phyloP scores from a whole-genome alignment of 2,888 invertebrate species.

The Amphiduros pacificus region DNA sequence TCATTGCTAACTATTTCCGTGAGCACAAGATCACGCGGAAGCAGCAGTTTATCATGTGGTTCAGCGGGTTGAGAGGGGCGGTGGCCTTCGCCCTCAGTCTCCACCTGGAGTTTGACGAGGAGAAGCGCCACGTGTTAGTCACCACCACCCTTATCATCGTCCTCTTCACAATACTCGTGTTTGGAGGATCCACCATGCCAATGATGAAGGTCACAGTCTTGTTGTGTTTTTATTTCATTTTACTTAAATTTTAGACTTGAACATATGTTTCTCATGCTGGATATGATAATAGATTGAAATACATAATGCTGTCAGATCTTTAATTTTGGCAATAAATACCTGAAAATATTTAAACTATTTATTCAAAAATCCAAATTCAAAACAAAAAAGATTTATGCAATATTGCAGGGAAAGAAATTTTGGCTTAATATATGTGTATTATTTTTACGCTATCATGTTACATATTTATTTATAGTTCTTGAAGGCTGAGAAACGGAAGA shows the following conservation, averaged over 20 bases:
- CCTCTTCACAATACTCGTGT: conserved; percentile 88
- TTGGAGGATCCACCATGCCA: conserved; percentile 98
- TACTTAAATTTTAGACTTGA: not conserved
- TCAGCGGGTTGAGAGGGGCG: conserved; percentile 92
- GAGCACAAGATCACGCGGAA: conserved; percentile 97
- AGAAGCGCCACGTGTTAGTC: conserved; percentile 93
- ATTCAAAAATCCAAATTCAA: not conserved
- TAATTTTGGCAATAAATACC: not conserved
- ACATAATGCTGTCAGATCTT: not conserved
- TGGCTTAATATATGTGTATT: too few species aligned
- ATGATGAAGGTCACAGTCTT: conserved; percentile 70
- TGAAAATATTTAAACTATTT: not conserved
- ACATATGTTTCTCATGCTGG: too few species aligned
- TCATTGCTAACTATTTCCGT: conserved; percentile 91
- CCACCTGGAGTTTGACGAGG: conserved; percentile 75
- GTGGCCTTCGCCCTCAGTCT: conserved; percentile 97
- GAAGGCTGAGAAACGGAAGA: conserved; percentile 67
- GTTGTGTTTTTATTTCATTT: not conserved
- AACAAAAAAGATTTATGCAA: too few species aligned
- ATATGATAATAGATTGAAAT: not conserved
- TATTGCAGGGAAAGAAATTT: too few species aligned
- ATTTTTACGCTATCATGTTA: too few species aligned
- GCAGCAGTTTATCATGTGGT: conserved; percentile 99
- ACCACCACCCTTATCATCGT: conserved; percentile 98
- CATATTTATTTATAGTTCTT: conserved; percentile 66